Percentiles rank a stretch among this genome's conserved stretches.
Conservation (phyloP, 2,888 invertebrate genomes). For the Campopleginae sp. region DNA sequence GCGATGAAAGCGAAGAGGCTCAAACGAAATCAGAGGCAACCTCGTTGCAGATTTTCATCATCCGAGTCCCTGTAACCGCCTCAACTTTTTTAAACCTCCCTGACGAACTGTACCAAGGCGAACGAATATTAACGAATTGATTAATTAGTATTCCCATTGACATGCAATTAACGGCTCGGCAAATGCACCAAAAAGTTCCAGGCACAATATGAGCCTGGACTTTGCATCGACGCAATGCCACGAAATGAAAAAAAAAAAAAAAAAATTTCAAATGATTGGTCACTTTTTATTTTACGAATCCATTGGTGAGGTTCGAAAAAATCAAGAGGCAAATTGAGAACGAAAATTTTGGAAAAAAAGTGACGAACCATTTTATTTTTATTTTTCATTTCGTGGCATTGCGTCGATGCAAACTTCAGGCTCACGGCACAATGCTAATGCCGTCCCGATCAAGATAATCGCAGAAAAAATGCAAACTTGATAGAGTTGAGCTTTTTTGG, state of each 20-base stretch:
- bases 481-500: not conserved
- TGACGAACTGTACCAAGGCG: not conserved
- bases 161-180: not conserved
- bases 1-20: slow-evolving; percentile 5
- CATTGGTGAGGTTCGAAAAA: too few relatives aligned
- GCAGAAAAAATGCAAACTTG: not conserved
- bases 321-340: too few relatives aligned
- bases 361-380: too few relatives aligned
- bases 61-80: slow-evolving; percentile 1
- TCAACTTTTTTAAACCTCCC: not conserved
- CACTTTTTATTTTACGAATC: too few relatives aligned
- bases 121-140: not conserved
- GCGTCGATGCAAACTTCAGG: too few relatives aligned
- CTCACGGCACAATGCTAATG: not conserved
- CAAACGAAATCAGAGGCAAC: slow-evolving; percentile 7
- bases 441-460: not conserved
- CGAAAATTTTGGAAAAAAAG: too few relatives aligned
- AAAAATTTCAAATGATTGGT: too few relatives aligned
- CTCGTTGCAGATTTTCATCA: not conserved
- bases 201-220: too few relatives aligned
- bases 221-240: too few relatives aligned
- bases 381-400: too few relatives aligned
- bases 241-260: too few relatives aligned
- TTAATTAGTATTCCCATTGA: not conserved
- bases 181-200: not conserved